phyloP scores from a whole-genome alignment of 2,888 invertebrate genomes.

The Pterobdella sp. region DNA sequence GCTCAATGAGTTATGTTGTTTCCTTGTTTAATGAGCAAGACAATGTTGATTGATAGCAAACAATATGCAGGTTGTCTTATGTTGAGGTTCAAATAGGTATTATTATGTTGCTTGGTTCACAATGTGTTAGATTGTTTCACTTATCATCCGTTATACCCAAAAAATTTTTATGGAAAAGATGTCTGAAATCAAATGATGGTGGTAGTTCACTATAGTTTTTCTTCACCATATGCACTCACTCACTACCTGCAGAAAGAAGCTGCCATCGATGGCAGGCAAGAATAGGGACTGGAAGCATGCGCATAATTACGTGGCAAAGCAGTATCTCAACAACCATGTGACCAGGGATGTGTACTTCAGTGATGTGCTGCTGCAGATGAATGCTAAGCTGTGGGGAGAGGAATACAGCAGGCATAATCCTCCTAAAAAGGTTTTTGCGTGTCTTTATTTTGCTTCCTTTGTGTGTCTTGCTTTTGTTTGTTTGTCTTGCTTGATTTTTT shows the following conservation, averaged over 20 bases:
- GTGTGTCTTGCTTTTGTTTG: background rate
- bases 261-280: constrained; percentile 48
- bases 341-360: constrained; percentile 54
- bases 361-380: constrained; percentile 58
- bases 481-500: background rate
- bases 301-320: constrained; percentile 57
- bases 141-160: too few relatives aligned
- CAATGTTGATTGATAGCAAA: too few relatives aligned
- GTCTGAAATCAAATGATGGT: too few relatives aligned
- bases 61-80: too few relatives aligned
- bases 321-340: constrained; percentile 42
- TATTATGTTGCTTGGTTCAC: too few relatives aligned
- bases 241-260: constrained; percentile 51
- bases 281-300: constrained; percentile 53
- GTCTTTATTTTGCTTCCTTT: too few relatives aligned
- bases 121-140: too few relatives aligned
- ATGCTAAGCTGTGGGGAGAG: constrained; percentile 59
- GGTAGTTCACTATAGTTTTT: too few relatives aligned
- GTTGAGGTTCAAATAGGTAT: too few relatives aligned
- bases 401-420: constrained; percentile 58
- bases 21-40: too few relatives aligned
- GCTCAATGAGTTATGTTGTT: too few relatives aligned
- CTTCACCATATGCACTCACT: background rate
- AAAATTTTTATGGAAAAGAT: too few relatives aligned
- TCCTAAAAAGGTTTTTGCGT: constrained; percentile 54